Base-by-base conservation (phyloP, 2,888 invertebrate genomes). In the Lasioglossum malachurum region DNA sequence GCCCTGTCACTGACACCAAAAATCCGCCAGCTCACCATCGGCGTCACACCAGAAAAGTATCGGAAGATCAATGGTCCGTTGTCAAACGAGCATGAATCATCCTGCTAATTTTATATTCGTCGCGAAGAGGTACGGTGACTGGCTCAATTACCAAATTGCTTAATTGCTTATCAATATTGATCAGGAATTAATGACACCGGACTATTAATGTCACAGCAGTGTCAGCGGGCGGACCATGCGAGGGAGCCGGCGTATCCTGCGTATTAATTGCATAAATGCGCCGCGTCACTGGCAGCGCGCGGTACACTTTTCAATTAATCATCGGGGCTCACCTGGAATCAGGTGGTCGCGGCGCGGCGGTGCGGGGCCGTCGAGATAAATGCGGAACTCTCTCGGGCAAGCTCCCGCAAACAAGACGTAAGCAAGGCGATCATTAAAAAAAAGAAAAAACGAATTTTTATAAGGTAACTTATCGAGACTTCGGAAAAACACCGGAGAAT, bases 141-240 rank as follows among this genome's bases (percentile, higher is more conserved):
- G 38, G 41, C 23, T 35, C 41, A 41, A 75, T 64, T 23, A 53
- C 64, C 67, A 57, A 73, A 85, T 83, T 73, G 84, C 75, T 76
- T 84, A 86, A 86, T 86, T 73, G 85, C 84, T 86, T 77, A 84
- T 80, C 85, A 71, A 86, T 84, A 86, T 80, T 76, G 84, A 85
- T 85, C 75, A 57, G 44, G 44, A 76, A 85, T 85, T 84, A 85
- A 85, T 84, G 49, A 44, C 78, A 53, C 31, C n/a, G 79, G 44
- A 76, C 79, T 86, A 86, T 84, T 86, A 86, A 84, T 75, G 80
- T 80, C 84, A 80, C 46, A 19, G 16, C 41, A 27, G 73, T 77
- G 76, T 84, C 85, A 69, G 67, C 19, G 19, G 31, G 27, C 64
- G 14, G 27, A 14, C n/a, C 60, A 60, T 4, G 60, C 27, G 60